Evolutionary conservation across 2,113 vertebrate species (phyloP).

Genomic region (Rattus norvegicus): GRCr8 NC_086023.1:170773001-170773500

Average conservation of each 20-base stretch:
- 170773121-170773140: constrained; percentile 21
- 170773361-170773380: neutral
- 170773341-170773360: neutral
- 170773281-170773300: constrained; percentile 47
- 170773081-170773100: too few relatives aligned
- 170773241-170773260: neutral
- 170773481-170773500: too few relatives aligned
- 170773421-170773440: neutral
- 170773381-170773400: neutral
- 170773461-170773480: neutral
- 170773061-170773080: neutral
- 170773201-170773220: constrained; percentile 18
- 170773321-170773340: neutral
- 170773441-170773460: neutral
- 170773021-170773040: neutral
- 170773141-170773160: neutral
- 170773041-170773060: neutral
- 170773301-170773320: neutral
- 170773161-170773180: constrained; percentile 45
- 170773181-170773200: neutral
- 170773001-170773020: neutral
- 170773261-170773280: neutral
- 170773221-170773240: constrained; percentile 46
- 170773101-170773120: too few relatives aligned
- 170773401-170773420: neutral